Evolutionary conservation across 2,888 invertebrate genomes (phyloP), one percentile per base, ranked within the genome.

Genomic region (Clunio marinus): DNA sequence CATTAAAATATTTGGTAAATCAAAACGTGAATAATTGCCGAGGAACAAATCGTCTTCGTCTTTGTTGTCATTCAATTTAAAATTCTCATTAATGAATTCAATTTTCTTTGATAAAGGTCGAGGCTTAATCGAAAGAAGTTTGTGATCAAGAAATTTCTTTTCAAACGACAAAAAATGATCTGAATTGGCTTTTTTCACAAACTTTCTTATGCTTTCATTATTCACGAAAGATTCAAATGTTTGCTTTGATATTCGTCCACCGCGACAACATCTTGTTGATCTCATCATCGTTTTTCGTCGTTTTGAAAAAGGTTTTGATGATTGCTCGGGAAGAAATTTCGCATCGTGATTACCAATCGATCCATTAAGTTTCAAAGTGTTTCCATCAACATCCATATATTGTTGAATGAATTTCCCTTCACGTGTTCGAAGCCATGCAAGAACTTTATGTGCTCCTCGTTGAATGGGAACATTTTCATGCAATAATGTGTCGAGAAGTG

Each of bases 361-460:
- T 13, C 66, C 66, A n/a, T 15, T 32, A 8, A 66, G 17, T 37
- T 55, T 66, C 3, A 8, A 66, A 3, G 1, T 24, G 24, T 51
- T n/a, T 2, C 66, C 66, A 24, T 66, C 66, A 32, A 66, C 17
- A 1, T 37, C 20, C 1, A 55, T 8, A 20, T 15, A 20, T 8
- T 51, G 51, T 20, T 66, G 55, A 35, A 51, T 51, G 20, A 24
- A 66, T 32, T 55, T 51, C 2, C 32, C 51, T 22, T 51, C 51
- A 13, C 27, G 20, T 10, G 66, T 66, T 66, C 55, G 24, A 2
- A 66, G 46, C 66, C 66, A 66, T 24, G 51, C 15, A 7, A 66
- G n/a, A 28, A 35, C 66, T 15, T 37, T 51, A 51, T 55, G 55
- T 15, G 66, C 32, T 15, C 55, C 66, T 2, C 28, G 1, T 1